Conservation (phyloP, 1,140 invertebrate genomes). For the Anastatus disparis region DNA sequence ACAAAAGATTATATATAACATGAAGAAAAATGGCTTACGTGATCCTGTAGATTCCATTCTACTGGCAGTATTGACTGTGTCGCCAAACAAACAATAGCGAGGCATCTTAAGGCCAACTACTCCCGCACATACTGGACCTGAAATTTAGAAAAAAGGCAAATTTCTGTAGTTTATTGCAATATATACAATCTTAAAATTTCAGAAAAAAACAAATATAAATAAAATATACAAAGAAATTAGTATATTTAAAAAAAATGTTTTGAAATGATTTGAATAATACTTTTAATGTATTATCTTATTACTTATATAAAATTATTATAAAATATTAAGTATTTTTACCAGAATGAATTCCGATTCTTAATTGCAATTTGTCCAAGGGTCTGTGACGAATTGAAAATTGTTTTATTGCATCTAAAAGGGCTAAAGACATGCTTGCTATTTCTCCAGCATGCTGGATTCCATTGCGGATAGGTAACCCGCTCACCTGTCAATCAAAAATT, state of each 20-base stretch:
- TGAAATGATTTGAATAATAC: no score
- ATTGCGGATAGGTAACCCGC: slow-evolving; percentile 84
- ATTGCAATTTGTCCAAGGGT: slow-evolving; percentile 83
- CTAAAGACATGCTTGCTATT: slow-evolving; percentile 92
- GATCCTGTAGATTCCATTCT: slow-evolving; percentile 93
- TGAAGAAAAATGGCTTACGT: slow-evolving; percentile 62
- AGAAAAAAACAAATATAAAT: neutral
- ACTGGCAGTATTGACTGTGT: slow-evolving; percentile 93
- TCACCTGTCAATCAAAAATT: slow-evolving; percentile 69
- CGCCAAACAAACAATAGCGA: slow-evolving; percentile 88
- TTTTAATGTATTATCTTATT: no score
- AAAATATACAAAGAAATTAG: neutral
- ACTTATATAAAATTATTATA: no score
- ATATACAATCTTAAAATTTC: no score
- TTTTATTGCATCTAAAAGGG: slow-evolving; percentile 83
- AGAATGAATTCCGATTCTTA: slow-evolving; percentile 93
- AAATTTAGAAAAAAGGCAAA: no score
- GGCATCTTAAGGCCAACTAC: slow-evolving; percentile 93
- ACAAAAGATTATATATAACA: no score
- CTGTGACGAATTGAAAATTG: slow-evolving; percentile 89
- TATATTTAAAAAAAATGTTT: neutral
- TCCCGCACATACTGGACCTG: slow-evolving; percentile 82
- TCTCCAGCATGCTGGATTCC: slow-evolving; percentile 86
- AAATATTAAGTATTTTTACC: slow-evolving; percentile 67
- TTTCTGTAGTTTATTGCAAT: no score